Evolutionary conservation across 2,113 vertebrate species (phyloP), one percentile per base, ranked within the genome.

Genomic region (Pitta sordida): DNA sequence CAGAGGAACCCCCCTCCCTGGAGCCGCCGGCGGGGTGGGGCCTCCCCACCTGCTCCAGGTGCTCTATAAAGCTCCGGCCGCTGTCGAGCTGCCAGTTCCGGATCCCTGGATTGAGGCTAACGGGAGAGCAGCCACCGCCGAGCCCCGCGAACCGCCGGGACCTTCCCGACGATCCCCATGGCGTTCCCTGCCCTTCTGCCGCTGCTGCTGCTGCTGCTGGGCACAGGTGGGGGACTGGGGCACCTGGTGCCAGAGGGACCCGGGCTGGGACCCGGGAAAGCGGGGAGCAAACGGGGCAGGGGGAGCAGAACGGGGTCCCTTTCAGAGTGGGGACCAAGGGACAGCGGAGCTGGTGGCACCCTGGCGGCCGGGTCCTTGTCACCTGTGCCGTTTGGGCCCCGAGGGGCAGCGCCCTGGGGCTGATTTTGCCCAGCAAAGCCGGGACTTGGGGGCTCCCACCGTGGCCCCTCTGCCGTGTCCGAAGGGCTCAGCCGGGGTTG

Each of bases 41-140:
- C 94, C 26, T 81, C 71, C n/a, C 20, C 88, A 93, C 94, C 92
- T 88, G 91, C 83, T 17, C 79, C 86, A 93, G 94, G 95, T 94
- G 94, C 76, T 86, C 83, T 94, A 96, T 96, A 96, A 96, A 96
- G 86, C 91, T 76, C 19, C 46, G 2, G 41, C 73, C 14, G 5
- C 90, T 11, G 71, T 12, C 2, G 30, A 58, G 71, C 71, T 3
- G 10, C 69, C 92, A 90, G 90, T 93, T 95, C 85, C 90, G 59
- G 69, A 78, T 78, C 30, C 6, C 44, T 11, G n/a, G 18, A 18
- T 4, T 2, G 15, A 18, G 0, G 49, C 79, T 87, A 94, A 95
- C 56, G 43, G 93, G 83, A 94, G 52, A 90, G 65, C 78, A 26
- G 77, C 69, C 4, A 5, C 78, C 2, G 7, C 44, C 15, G 32